phyloP scores from a whole-genome alignment of 2,113 vertebrate genomes.

The Protomyctophum bolini region DNA sequence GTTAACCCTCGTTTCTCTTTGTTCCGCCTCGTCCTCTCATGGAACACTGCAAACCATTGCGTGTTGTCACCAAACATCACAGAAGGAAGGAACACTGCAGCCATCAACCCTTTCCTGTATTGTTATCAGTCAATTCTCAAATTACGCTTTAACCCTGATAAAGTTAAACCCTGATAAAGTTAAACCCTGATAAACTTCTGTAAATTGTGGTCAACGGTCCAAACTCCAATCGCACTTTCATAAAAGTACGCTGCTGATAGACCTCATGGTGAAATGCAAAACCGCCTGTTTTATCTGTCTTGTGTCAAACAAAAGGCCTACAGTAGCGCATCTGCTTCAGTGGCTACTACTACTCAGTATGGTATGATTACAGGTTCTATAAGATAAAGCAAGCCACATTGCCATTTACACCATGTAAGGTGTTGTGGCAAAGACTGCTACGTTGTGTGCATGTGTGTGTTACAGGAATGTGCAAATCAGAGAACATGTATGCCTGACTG shows the following conservation, averaged over 20 bases:
- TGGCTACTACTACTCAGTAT: not conserved
- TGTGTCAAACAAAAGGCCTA: conserved; percentile 52
- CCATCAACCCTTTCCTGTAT: not conserved
- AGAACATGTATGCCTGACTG: not conserved
- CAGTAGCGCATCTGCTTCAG: conserved; percentile 20
- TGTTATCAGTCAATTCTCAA: not conserved
- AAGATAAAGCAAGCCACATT: conserved; percentile 32
- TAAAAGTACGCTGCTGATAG: not conserved
- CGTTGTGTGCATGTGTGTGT: too few species aligned
- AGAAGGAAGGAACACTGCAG: too few species aligned
- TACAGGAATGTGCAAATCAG: not conserved
- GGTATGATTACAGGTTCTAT: not conserved
- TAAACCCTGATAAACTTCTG: not conserved
- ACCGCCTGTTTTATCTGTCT: conserved; percentile 33
- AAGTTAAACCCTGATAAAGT: not conserved
- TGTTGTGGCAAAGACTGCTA: not conserved
- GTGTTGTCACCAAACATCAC: not conserved
- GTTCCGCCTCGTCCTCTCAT: not conserved
- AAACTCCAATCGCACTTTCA: not conserved
- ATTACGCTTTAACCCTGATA: not conserved
- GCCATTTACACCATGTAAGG: conserved; percentile 7
- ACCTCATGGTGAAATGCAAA: conserved; percentile 65
- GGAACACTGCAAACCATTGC: not conserved
- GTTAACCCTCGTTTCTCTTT: not conserved
- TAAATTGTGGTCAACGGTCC: not conserved